Evolutionary conservation across 2,113 vertebrate species (phyloP).

Genomic region (Piliocolobus tephrosceles): DNA sequence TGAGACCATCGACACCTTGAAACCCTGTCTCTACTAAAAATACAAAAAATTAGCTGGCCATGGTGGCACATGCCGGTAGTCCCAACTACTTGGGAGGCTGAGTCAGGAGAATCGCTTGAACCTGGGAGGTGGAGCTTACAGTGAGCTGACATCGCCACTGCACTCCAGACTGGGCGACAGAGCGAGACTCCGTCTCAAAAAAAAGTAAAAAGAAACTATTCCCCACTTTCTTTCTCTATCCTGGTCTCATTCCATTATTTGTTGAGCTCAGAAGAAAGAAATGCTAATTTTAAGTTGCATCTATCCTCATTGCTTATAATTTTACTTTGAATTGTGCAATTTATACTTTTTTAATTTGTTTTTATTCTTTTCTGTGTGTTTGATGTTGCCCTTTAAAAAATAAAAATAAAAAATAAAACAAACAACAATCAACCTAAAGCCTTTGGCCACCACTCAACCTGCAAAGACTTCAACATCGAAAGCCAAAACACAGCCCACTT

Average conservation of each 20-base stretch:
- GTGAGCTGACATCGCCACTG: no score
- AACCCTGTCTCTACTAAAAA: no score
- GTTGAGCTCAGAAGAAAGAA: constrained; percentile 82
- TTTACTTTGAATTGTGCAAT: constrained; percentile 79
- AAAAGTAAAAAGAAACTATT: no score
- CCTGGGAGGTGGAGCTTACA: no score
- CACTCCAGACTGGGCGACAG: no score
- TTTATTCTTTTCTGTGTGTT: constrained; percentile 75
- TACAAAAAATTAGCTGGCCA: no score
- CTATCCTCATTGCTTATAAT: constrained; percentile 69
- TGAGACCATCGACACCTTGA: no score
- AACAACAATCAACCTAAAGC: constrained; percentile 83
- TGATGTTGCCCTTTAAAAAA: constrained; percentile 79
- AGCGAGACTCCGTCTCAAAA: no score
- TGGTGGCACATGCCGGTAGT: no score
- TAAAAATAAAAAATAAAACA: constrained; percentile 39
- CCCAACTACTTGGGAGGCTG: no score
- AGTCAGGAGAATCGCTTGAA: no score
- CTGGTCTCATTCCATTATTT: background rate
- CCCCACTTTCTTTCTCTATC: background rate
- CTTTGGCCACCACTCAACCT: constrained; percentile 79
- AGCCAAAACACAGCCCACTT: constrained; percentile 80
- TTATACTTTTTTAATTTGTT: constrained; percentile 81
- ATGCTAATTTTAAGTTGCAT: constrained; percentile 68
- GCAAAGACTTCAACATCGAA: constrained; percentile 86